Evolutionary conservation across 2,888 invertebrate species (phyloP), one percentile per base, ranked within the genome.

Genomic region (Seladonia tumulorum): DNA sequence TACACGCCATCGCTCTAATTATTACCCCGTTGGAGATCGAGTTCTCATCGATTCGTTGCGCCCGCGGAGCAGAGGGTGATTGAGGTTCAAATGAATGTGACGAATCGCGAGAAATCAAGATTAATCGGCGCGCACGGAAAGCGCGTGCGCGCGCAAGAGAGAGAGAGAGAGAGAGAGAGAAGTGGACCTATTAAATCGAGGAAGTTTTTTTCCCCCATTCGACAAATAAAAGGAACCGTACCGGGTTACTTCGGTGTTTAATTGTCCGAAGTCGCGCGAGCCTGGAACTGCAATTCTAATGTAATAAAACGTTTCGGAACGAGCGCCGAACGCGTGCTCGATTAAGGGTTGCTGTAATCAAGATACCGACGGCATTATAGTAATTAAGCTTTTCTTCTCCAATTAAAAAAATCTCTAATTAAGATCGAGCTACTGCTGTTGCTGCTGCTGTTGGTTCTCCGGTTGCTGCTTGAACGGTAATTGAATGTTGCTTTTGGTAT

Each of bases 1-100:
- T 89, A 89, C 86, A 86, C 76, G 76, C 86, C 86, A 76, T 83
- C 82, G 86, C 79, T 86, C 82, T 88, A 89, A 89, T 89, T 89
- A 89, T 89, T 86, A 87, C 80, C 79, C 88, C 35, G 82, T 76
- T 53, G 79, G 81, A 83, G 81, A 83, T 82, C 89, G 87, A 76
- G 81, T 79, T 71, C 77, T 49, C 72, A 66, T 84, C 85, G 85
- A 84, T 84, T 76, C 73, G 79, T 79, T 79, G 76, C 76, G 35
- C 85, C 16, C 53, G 73, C 8, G 73, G 49, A 66, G 75, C 29
- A 39, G 29, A 57, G 75, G 71, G 79, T 85, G 85, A 89, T 89
- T 71, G 88, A 83, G 78, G 82, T 73, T 87, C 80, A 76, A 89
- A 87, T 60, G 87, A 89, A 89, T 89, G 81, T 72, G 87, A 87